These are phyloP conservation scores for Eurytemora carolleeae DNA, from an alignment of 1,140 invertebrate genomes.

Conservation along the genomic window DNA sequence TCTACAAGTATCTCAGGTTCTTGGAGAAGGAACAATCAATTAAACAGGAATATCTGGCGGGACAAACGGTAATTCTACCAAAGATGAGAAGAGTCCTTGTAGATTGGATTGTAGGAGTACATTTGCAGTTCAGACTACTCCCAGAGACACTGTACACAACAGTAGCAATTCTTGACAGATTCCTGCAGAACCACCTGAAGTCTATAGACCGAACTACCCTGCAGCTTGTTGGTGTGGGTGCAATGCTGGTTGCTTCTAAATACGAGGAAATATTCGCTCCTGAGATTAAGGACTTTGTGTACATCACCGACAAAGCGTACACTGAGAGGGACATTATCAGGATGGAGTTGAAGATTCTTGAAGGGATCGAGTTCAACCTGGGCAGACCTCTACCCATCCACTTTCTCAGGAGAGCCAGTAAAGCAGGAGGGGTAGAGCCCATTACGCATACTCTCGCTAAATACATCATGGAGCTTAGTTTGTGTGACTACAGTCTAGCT, in stretches of 20 bases:
- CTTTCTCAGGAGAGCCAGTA: conserved; percentile 46
- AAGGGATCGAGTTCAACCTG: conserved; percentile 52
- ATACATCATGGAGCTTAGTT: conserved; percentile 74
- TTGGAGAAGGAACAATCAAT: conserved; percentile 34
- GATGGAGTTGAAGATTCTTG: conserved; percentile 64
- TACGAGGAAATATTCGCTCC: conserved; percentile 88
- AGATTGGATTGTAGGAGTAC: conserved; percentile 87
- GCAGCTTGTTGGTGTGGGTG: conserved; percentile 74
- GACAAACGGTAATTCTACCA: conserved; percentile 35
- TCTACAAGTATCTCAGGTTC: conserved; percentile 51
- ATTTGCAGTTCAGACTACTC: conserved; percentile 62
- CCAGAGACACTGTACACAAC: conserved; percentile 78
- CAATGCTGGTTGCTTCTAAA: conserved; percentile 78
- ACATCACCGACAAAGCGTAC: conserved; percentile 75
- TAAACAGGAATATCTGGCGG: background rate
- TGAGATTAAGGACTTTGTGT: conserved; percentile 63
- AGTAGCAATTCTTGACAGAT: conserved; percentile 63
- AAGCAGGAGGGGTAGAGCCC: conserved; percentile 40
- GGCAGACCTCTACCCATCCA: conserved; percentile 63
- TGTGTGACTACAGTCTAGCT: background rate
- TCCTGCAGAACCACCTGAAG: background rate
- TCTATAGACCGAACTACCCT: conserved; percentile 43
- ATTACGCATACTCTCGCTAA: conserved; percentile 68
- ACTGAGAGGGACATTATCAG: conserved; percentile 49
- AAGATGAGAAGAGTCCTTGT: conserved; percentile 71